Evolutionary conservation across 2,888 invertebrate species (phyloP).

Genomic region (Pandemis cinnamomeana): DNA sequence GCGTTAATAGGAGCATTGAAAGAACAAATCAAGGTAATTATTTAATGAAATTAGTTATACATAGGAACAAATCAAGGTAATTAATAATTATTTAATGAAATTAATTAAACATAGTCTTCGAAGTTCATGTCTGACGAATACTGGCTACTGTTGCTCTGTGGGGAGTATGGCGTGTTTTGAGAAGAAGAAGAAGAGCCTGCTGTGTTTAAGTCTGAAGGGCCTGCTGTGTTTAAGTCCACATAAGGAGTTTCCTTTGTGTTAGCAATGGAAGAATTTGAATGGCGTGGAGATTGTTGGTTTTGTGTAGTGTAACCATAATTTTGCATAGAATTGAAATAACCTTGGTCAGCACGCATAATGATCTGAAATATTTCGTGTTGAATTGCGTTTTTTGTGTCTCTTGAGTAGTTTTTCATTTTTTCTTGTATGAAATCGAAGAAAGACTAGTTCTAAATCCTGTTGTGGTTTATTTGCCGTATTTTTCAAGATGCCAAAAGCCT

Average conservation of each 20-base stretch:
- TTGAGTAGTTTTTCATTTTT: conserved; percentile 38
- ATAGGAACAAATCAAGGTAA: too few species aligned
- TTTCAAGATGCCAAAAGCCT: too few species aligned
- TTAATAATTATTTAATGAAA: neutral
- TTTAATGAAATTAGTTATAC: neutral
- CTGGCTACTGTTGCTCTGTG: neutral
- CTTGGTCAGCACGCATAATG: neutral
- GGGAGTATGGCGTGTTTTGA: neutral
- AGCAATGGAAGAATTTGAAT: conserved; percentile 4
- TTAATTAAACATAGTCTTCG: neutral
- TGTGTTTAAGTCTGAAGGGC: conserved; percentile 6
- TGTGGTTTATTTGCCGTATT: conserved; percentile 25
- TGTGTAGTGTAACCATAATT: conserved; percentile 11
- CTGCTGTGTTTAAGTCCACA: neutral
- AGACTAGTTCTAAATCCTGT: conserved; percentile 35
- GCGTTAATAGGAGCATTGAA: conserved; percentile 2
- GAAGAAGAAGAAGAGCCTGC: neutral
- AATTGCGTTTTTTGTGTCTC: conserved; percentile 33
- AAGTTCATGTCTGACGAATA: neutral
- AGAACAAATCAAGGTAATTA: conserved; percentile 14
- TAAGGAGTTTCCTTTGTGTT: neutral
- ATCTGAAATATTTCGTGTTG: too few species aligned
- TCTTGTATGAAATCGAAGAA: conserved; percentile 38
- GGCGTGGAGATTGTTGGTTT: conserved; percentile 30
- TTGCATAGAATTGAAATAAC: neutral